Evolutionary conservation across 2,888 invertebrate species (phyloP).

Genomic region (Ormyrus rosae): DNA sequence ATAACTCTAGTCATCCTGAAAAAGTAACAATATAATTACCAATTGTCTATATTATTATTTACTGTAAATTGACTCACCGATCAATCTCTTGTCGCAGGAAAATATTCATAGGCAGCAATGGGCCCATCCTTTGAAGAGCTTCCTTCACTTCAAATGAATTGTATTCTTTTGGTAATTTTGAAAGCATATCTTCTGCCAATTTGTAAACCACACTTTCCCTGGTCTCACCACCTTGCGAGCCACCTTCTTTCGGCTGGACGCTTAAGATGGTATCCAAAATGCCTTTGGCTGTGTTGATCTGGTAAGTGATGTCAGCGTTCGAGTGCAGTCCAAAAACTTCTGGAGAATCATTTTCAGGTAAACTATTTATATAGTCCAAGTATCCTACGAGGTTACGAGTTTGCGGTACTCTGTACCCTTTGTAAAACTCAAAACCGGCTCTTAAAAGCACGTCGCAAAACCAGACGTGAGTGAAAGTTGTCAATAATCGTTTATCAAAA

Average conservation of each 20-base stretch:
- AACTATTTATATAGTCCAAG: constrained; percentile 89
- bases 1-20: constrained; percentile 92
- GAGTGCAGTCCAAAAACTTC: constrained; percentile 97
- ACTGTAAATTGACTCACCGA: constrained; percentile 62
- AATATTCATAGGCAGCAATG: constrained; percentile 96
- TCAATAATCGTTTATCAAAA: constrained; percentile 94
- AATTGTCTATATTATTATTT: neutral
- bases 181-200: constrained; percentile 94
- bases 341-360: constrained; percentile 92
- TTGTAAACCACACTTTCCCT: constrained; percentile 94
- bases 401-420: constrained; percentile 93
- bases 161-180: constrained; percentile 91
- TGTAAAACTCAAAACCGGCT: constrained; percentile 94
- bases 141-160: constrained; percentile 93
- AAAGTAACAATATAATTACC: constrained; percentile 51
- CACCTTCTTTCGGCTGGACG: constrained; percentile 98
- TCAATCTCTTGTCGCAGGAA: constrained; percentile 87
- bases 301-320: constrained; percentile 98
- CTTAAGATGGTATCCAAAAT: constrained; percentile 95
- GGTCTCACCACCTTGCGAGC: constrained; percentile 92
- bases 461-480: constrained; percentile 96
- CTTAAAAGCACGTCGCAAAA: constrained; percentile 93
- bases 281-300: constrained; percentile 95
- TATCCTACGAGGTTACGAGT: constrained; percentile 88
- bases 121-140: constrained; percentile 92